phyloP scores from a whole-genome alignment of 2,888 invertebrate genomes.

The Pardosa pseudoannulata region DNA sequence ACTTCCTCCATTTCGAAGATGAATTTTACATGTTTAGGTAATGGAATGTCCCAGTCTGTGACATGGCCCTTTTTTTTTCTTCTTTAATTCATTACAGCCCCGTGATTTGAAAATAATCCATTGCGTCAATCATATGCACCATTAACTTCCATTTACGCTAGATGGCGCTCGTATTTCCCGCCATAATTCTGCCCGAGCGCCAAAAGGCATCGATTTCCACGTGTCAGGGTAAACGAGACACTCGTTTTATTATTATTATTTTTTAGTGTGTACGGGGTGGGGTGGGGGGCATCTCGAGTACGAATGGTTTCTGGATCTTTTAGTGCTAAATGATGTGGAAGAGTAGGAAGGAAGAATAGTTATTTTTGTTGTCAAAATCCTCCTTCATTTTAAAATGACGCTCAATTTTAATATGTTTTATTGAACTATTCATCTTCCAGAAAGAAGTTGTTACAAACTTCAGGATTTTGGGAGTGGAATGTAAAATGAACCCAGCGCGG shows the following conservation, averaged over 20 bases:
- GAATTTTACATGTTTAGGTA: constrained; percentile 20
- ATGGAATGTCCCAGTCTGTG: background rate
- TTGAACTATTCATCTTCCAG: background rate
- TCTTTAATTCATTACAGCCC: constrained; percentile 37
- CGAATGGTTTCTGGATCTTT: constrained; percentile 8
- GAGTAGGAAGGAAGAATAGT: background rate
- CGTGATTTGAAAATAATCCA: constrained; percentile 56
- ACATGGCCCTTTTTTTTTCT: too few relatives aligned
- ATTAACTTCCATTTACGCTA: constrained; percentile 51
- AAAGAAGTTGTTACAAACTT: constrained; percentile 5
- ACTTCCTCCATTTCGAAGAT: background rate
- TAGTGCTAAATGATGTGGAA: constrained; percentile 39
- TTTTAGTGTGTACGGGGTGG: too few relatives aligned
- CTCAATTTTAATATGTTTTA: constrained; percentile 2
- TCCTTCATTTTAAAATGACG: background rate
- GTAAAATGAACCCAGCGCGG: background rate
- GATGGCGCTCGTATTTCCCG: constrained; percentile 23
- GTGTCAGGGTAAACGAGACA: constrained; percentile 24
- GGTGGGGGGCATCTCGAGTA: constrained; percentile 20
- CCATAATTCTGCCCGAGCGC: background rate
- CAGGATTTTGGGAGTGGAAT: background rate
- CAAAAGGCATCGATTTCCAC: constrained; percentile 26
- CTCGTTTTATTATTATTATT: constrained; percentile 34
- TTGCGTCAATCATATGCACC: constrained; percentile 54
- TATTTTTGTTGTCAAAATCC: background rate